Base-by-base conservation (phyloP, 2,797 vertebrate species). In the Centroberyx gerrardi region DNA sequence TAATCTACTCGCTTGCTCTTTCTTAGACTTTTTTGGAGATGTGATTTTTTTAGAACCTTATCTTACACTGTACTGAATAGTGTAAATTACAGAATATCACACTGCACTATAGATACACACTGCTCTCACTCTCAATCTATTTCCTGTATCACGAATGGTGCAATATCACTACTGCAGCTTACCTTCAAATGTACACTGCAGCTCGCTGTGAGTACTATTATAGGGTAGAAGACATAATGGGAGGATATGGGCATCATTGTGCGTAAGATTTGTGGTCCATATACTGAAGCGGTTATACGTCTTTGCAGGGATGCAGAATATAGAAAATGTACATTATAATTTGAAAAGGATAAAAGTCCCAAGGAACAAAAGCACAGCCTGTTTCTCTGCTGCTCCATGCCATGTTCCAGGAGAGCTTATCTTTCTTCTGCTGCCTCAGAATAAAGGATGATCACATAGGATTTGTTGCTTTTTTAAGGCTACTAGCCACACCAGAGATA, bases 401-500 rank as follows among this genome's bases (percentile, higher is more conserved):
- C 59, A 14, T 62, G 60, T 62, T 62, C 9, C 40, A 62, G 60
- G 4, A 18, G 40, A 44, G 22, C 12, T 17, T 52, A 0, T 42
- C 14, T 40, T 46, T 56, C n/a, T n/a, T 66, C 28, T n/a, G 44
- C 44, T 7, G 2, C 60, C 12, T 31, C 29, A 17, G 12, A 33
- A 74, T 15, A 73, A 14, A 63, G 59, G 5, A n/a, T n/a, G 31
- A 48, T 62, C n/a, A 53, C 13, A 61, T 14, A 42, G 17, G 53
- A 27, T 67, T 54, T 76, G 28, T 52, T 72, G 52, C 55, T 67
- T 68, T 68, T 33, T 66, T 72, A 51, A 58, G 42, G 15, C 48
- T 62, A 14, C 33, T 36, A 58, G 72, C 73, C 68, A 69, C 12
- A 69, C 10, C 27, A 58, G 48, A 74, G 69, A 84, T 74, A 77